Evolutionary conservation across 2,113 vertebrate species (phyloP).

Genomic region (Vanacampus margaritifer): DNA sequence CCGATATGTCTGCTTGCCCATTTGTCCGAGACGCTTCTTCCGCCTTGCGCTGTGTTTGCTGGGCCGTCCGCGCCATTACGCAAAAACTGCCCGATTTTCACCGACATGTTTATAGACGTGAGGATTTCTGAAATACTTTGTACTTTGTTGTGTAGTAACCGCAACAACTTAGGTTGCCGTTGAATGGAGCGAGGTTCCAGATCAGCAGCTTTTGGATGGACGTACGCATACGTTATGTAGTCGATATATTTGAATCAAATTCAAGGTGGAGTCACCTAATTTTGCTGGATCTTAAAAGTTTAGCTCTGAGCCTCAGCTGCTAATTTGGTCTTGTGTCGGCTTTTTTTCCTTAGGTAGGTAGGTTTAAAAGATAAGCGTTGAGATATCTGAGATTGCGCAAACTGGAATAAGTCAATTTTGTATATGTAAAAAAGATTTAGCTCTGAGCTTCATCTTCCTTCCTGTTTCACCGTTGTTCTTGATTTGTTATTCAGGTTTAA

Average conservation of each 20-base stretch:
- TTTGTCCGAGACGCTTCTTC: conserved; percentile 7
- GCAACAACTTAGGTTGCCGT: not conserved
- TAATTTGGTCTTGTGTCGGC: too few relatives aligned
- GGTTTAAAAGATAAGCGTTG: too few relatives aligned
- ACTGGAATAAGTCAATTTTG: too few relatives aligned
- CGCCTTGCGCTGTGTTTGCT: not conserved
- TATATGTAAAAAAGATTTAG: not conserved
- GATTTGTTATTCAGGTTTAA: not conserved
- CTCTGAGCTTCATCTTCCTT: not conserved
- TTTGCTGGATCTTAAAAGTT: too few relatives aligned
- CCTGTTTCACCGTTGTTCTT: not conserved
- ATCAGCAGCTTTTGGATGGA: not conserved
- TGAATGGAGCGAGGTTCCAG: not conserved
- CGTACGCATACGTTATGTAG: too few relatives aligned
- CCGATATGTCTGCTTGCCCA: conserved; percentile 24
- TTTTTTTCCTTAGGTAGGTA: too few relatives aligned
- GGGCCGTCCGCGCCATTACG: not conserved
- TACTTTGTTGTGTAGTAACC: not conserved
- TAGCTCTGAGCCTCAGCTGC: too few relatives aligned
- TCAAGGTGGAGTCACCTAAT: too few relatives aligned
- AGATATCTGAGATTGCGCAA: too few relatives aligned
- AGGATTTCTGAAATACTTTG: not conserved
- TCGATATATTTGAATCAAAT: too few relatives aligned
- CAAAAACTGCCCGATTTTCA: not conserved
- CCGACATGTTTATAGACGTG: not conserved